Percentiles rank a stretch among this genome's conserved stretches.
These are phyloP conservation scores for Andinoacara biseriatus DNA, from an alignment of 2,113 vertebrate species.

Conservation along the genomic window DNA sequence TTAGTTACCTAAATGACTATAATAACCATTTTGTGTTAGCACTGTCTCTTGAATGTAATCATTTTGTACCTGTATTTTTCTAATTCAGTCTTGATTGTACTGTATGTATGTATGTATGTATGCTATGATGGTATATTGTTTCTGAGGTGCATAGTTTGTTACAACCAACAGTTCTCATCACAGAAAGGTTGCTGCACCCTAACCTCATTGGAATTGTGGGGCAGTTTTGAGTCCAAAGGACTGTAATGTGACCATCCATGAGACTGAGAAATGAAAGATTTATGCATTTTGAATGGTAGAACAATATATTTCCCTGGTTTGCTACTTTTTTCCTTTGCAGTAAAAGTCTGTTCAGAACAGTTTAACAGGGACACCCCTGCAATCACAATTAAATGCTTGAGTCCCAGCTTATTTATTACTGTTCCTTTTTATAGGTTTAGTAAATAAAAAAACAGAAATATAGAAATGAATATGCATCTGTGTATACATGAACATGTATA, in stretches of 20 bases:
- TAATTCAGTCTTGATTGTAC: constrained; percentile 84
- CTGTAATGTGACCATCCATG: constrained; percentile 49
- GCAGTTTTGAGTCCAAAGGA: constrained; percentile 55
- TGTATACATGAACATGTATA: constrained; percentile 70
- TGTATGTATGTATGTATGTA: constrained; percentile 67
- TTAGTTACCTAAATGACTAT: constrained; percentile 80
- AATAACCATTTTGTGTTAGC: constrained; percentile 84
- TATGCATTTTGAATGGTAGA: constrained; percentile 55
- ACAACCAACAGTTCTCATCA: constrained; percentile 65
- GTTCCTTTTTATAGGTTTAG: constrained; percentile 76
- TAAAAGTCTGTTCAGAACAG: constrained; percentile 65
- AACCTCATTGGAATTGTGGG: constrained; percentile 52
- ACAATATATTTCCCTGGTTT: constrained; percentile 51
- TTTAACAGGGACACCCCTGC: constrained; percentile 69
- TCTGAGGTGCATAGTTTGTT: constrained; percentile 72
- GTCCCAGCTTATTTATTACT: constrained; percentile 78
- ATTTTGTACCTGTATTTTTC: constrained; percentile 89
- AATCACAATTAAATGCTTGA: constrained; percentile 75
- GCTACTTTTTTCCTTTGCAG: constrained; percentile 56
- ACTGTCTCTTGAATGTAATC: constrained; percentile 87
- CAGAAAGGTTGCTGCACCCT: constrained; percentile 61
- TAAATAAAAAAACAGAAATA: constrained; percentile 60
- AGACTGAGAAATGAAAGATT: constrained; percentile 60
- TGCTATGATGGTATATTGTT: constrained; percentile 77
- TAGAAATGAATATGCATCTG: constrained; percentile 76